Base-by-base conservation (phyloP, 2,888 invertebrate species). In the Lasioglossum calceatum region DNA sequence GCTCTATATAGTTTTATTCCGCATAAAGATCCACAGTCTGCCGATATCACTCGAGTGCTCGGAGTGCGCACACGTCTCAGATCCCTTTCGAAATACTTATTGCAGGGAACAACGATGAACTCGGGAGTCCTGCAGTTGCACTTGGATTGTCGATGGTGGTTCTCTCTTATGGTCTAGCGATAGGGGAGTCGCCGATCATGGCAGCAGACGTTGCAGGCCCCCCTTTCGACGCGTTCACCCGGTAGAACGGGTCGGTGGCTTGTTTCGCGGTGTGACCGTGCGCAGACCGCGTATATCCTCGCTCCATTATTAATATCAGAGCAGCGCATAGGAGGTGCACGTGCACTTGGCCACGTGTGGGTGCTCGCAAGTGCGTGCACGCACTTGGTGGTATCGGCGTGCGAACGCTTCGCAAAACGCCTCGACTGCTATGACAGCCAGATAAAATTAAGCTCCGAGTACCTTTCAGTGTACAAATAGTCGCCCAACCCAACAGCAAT, bases 281-380 rank as follows among this genome's bases (percentile, higher is more conserved):
- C 92, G 91, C 93, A 94, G 91, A 89, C 86, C 92, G 93, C 94
- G 94, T 94, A 94, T 93, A 94, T 94, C 94, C 94, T 94, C 90
- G 91, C 92, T 93, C 92, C 92, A 94, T 94, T 93, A 93, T 93
- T 94, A 94, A 94, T 94, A 92, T 93, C 91, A 91, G 90, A 85
- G 85, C 86, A 73, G 82, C 84, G 87, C 75, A 84, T 32, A 32
- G 79, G 87, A 82, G 77, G 86, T 88, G 78, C 90, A 88, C 89
- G 87, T 86, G 82, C 81, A 85, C 82, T 64, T 79, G 85, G 87
- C 81, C 82, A 87, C 91, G 89, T 89, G 90, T 89, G 82, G 87
- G 89, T 87, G 87, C 75, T 58, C 50, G 79, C 85, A 50, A 83
- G 73, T 77, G 80, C 61, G 77, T 67, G 82, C 77, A 74, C 67